phyloP scores from a whole-genome alignment of 2,888 invertebrate genomes.

The Papilio protenor region DNA sequence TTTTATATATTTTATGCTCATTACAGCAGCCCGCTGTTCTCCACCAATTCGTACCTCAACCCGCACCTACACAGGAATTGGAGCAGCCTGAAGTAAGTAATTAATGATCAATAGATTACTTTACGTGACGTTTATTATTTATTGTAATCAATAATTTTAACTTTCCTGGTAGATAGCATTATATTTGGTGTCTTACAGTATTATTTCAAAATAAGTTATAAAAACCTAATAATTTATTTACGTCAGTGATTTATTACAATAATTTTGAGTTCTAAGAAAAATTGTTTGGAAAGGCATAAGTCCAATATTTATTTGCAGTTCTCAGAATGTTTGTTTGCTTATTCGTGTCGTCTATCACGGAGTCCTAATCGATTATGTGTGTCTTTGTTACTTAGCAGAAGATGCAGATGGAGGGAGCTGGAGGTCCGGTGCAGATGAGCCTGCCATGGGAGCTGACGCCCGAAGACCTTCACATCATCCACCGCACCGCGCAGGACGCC shows the following conservation, averaged over 20 bases:
- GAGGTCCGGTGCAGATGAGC: constrained; percentile 69
- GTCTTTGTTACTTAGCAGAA: constrained; percentile 56
- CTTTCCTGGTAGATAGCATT: not conserved
- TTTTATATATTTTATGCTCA: constrained; percentile 30
- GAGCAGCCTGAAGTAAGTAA: constrained; percentile 76
- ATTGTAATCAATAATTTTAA: constrained; percentile 11
- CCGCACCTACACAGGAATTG: constrained; percentile 78
- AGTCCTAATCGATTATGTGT: not conserved
- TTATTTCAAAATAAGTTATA: not conserved
- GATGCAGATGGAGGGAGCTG: constrained; percentile 72
- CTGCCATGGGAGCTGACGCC: constrained; percentile 77
- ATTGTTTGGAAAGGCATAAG: not conserved
- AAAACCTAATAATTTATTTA: not conserved
- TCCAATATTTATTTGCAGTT: not conserved
- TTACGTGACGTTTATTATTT: constrained; percentile 2
- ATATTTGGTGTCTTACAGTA: not conserved
- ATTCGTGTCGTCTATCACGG: not conserved
- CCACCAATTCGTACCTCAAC: constrained; percentile 78
- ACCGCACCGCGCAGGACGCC: constrained; percentile 75
- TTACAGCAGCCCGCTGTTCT: constrained; percentile 73
- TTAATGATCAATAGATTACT: not conserved
- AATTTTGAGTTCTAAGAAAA: not conserved
- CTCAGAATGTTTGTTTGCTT: not conserved
- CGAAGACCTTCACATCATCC: constrained; percentile 75
- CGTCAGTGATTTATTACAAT: not conserved